Evolutionary conservation across 1,140 invertebrate genomes (phyloP), one percentile per base, ranked within the genome.

Genomic region (Bombus turneri): DNA sequence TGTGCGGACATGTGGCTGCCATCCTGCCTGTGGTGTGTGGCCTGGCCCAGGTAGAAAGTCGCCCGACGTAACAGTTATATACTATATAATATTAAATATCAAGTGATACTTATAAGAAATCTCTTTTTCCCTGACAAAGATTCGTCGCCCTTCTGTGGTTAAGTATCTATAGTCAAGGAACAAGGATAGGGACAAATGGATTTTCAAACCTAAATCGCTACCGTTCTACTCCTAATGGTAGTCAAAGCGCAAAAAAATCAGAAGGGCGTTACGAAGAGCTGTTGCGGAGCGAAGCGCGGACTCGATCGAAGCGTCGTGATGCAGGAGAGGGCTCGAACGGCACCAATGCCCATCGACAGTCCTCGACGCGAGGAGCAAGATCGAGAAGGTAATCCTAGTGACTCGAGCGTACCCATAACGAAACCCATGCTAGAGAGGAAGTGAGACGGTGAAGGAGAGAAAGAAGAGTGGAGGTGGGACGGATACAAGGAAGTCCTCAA

Each of bases 401-500:
- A 87, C 47, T 86, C 79, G 81, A 80, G 64, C 69, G 66, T 80
- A 69, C 74, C 88, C 78, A 89, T 77, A 77, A 82, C 69, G 81
- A 85, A 78, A 79, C 77, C 79, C 47, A 15, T 71, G 66, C 39
- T 0, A 68, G 74, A 1, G 68, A 39, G 34, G 37, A 43, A 37
- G 34, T 13, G 22, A 37, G 66, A 39, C 3, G 37, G 69, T 1
- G 34, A 34, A 57, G 22, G 34, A 25, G 75, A 43, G 25, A 41
- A 25, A 66, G 57, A 57, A 64, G 73, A 62, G 72, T 4, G 28
- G 47, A 3, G 41, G 47, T 22, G 5, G 69, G 82, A 39, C 13
- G 72, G 53, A 57, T 15, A 83, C 79, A 41, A 88, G 89, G 86
- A 90, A 90, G 90, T 91, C 71, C 89, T 88, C 89, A 88, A 91